Conservation (phyloP, 2,888 invertebrate species). For the Xestoiulus laeticollis region DNA sequence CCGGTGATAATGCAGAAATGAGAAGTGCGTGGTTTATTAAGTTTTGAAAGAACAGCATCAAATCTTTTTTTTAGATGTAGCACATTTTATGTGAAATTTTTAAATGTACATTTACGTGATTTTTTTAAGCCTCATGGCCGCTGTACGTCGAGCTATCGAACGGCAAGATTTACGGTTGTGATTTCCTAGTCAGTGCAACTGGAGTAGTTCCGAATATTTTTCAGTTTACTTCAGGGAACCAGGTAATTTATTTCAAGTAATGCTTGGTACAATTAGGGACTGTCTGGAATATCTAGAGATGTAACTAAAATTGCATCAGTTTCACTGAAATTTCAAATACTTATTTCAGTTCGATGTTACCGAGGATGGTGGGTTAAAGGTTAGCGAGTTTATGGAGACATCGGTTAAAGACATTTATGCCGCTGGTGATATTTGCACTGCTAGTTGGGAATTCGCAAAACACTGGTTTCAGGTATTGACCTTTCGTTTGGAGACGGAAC, state of each 20-base stretch:
- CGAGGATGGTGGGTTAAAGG: conserved; percentile 82
- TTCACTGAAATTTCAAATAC: too few relatives aligned
- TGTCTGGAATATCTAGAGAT: background rate
- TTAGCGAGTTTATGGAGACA: conserved; percentile 87
- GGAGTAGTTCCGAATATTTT: conserved; percentile 74
- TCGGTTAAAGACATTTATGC: conserved; percentile 83
- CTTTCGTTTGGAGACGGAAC: too few relatives aligned
- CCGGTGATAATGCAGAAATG: background rate
- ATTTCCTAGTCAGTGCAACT: conserved; percentile 94
- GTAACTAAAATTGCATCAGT: conserved; percentile 57
- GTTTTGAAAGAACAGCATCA: too few relatives aligned
- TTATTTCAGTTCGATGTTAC: conserved; percentile 58
- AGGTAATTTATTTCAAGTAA: background rate
- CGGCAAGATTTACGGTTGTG: conserved; percentile 77
- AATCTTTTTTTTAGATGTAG: too few relatives aligned
- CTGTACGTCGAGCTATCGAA: conserved; percentile 79
- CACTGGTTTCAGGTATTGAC: conserved; percentile 77
- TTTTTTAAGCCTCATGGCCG: conserved; percentile 68
- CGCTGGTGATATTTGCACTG: conserved; percentile 92
- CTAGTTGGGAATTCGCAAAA: conserved; percentile 77
- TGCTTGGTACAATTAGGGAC: background rate
- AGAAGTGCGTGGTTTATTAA: background rate
- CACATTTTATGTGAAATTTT: too few relatives aligned
- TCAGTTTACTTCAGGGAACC: background rate
- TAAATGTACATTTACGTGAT: background rate